These are phyloP conservation scores for Mongoloraphidia duomilia DNA, from an alignment of 2,888 invertebrate genomes.

Conservation along the genomic window DNA sequence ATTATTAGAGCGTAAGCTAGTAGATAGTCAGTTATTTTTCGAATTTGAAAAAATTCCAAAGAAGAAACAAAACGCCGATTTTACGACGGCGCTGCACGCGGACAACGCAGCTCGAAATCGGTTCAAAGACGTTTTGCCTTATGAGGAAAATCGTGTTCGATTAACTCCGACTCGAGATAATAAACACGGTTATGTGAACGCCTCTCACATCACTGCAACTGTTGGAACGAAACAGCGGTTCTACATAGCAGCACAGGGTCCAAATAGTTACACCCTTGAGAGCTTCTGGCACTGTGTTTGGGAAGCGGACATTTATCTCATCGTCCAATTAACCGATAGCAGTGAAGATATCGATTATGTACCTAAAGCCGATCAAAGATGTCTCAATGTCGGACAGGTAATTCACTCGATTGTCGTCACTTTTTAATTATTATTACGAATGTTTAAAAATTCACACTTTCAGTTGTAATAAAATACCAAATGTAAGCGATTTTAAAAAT, in stretches of 20 bases:
- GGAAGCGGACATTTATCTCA: constrained; percentile 72
- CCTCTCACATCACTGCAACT: constrained; percentile 39
- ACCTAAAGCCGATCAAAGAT: constrained; percentile 40
- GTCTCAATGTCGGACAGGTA: constrained; percentile 52
- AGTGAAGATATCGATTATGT: constrained; percentile 42
- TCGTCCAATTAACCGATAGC: constrained; percentile 59
- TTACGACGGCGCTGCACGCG: constrained; percentile 55
- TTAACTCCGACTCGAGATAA: constrained; percentile 71
- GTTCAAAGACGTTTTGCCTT: constrained; percentile 67
- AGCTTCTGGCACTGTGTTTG: constrained; percentile 81
- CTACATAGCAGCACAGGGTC: constrained; percentile 70
- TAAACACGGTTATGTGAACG: constrained; percentile 48
- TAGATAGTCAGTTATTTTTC: constrained; percentile 59
- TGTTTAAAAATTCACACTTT: not conserved
- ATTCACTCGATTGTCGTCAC: too few relatives aligned
- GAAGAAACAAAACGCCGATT: constrained; percentile 54
- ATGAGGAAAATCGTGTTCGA: constrained; percentile 77
- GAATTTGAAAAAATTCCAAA: constrained; percentile 78
- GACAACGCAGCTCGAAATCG: constrained; percentile 44
- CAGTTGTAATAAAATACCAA: too few relatives aligned
- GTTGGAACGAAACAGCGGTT: constrained; percentile 71
- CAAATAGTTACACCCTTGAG: constrained; percentile 40
- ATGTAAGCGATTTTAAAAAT: too few relatives aligned
- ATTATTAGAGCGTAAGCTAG: constrained; percentile 49
- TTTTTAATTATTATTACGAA: constrained; percentile 1